A percentile compares a stretch with the other conserved stretches of the same genome.
Conservation (phyloP, 2,797 vertebrate species). For the Tachyglossus aculeatus region DNA sequence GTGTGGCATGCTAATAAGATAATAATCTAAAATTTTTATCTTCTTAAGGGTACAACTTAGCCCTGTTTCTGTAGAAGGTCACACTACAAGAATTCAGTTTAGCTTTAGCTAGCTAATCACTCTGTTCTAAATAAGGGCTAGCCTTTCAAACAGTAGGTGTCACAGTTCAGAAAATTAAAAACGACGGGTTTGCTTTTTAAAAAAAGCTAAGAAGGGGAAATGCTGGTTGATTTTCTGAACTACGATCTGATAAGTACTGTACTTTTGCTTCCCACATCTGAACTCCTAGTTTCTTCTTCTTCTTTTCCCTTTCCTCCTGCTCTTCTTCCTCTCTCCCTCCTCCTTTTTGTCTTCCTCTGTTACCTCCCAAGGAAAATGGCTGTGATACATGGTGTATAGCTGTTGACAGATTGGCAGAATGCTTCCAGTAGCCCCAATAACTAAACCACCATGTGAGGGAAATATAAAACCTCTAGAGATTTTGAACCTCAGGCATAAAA, state of each 20-base stretch:
- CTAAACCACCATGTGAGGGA: constrained; percentile 5
- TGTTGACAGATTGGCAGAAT: constrained; percentile 28
- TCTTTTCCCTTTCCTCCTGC: too few relatives aligned
- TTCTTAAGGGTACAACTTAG: too few relatives aligned
- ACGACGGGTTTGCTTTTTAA: constrained; percentile 10
- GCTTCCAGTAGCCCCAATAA: constrained; percentile 43
- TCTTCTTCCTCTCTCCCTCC: too few relatives aligned
- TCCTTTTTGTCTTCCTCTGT: constrained; percentile 4
- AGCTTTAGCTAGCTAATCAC: constrained; percentile 13
- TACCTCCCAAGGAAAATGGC: too few relatives aligned
- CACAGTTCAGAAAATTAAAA: constrained; percentile 45
- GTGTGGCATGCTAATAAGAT: too few relatives aligned
- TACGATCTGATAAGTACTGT: constrained; percentile 5
- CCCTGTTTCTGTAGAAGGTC: neutral
- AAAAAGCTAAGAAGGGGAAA: constrained; percentile 25
- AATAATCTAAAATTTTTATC: too few relatives aligned
- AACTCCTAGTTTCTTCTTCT: constrained; percentile 1
- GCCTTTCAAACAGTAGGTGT: constrained; percentile 34
- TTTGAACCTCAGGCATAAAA: constrained; percentile 32
- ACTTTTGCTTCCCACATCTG: neutral
- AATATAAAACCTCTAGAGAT: constrained; percentile 41
- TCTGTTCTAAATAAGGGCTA: constrained; percentile 35
- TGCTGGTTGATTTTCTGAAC: constrained; percentile 4
- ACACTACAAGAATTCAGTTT: neutral
- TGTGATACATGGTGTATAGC: neutral